Evolutionary conservation across 1,140 invertebrate species (phyloP), one percentile per base, ranked within the genome.

Genomic region (Melanaphis sacchari): DNA sequence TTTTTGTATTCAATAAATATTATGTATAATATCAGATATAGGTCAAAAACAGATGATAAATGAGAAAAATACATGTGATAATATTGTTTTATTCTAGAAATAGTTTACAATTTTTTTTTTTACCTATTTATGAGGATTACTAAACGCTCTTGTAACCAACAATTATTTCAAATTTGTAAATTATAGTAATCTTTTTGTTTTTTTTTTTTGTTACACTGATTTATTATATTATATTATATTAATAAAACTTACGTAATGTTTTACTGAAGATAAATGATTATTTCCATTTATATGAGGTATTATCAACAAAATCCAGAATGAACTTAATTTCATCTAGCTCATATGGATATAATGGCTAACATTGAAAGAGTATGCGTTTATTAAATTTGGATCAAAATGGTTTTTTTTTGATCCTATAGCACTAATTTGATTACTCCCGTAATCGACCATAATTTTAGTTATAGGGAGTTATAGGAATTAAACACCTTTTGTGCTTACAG

Each of bases 191-290:
- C 11, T 15, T 43, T 43, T 41, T 41, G 7, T 43, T 46, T 87
- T 26, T n/a, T 66, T 66, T 66, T 66, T 41, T 41, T 89, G 46
- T 89, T 89, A 38, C 46, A 88, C 87, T 88, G 8, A 36, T 89
- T 40, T 46, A 31, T 46, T 82, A 85, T 84, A 88, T 88, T 49
- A 88, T 49, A 88, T n/a, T 88, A 49, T 90, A 59, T 59, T 90
- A 40, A 59, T 59, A 66, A 90, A 90, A 89, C n/a, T 24, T 89
- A 89, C 7, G 11, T 59, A 36, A 90, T 90, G 49, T 90, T 59
- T 90, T 40, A 59, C 54, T 40, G 49, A 59, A 90, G 40, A 22
- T 8, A 5, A 40, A 15, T 90, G 24, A 38, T 90, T 38, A 54
- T 54, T 90, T 52, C 7, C 36, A n/a, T 15, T 66, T 18, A 66